These are phyloP conservation scores for Salvelinus fontinalis DNA, from an alignment of 2,113 vertebrate species.

Conservation along the genomic window DNA sequence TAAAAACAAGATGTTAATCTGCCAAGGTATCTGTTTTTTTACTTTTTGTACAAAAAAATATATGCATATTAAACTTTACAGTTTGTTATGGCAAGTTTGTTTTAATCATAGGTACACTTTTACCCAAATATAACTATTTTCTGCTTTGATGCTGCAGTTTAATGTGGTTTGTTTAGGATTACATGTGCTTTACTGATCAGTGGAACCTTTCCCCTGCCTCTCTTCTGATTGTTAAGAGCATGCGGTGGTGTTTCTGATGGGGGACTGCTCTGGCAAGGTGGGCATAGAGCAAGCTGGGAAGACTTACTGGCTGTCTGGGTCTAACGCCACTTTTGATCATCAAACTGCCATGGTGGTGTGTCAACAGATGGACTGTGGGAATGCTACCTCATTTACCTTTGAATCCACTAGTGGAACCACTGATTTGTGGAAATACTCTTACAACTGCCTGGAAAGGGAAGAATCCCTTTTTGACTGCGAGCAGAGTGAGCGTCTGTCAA, in stretches of 20 bases:
- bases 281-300: not conserved
- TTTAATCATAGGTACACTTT: too few relatives aligned
- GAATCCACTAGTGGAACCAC: too few relatives aligned
- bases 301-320: conserved; percentile 7
- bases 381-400: not conserved
- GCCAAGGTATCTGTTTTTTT: not conserved
- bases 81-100: too few relatives aligned
- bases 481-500: too few relatives aligned
- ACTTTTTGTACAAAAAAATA: not conserved
- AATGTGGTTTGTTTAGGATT: too few relatives aligned
- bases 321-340: not conserved
- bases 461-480: conserved; percentile 17
- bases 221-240: conserved; percentile 18
- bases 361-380: conserved; percentile 22
- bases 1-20: not conserved
- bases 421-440: not conserved
- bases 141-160: too few relatives aligned
- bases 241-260: conserved; percentile 21
- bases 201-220: not conserved
- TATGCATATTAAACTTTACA: too few relatives aligned
- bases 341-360: conserved; percentile 12
- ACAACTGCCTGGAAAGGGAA: conserved; percentile 16
- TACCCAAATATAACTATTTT: too few relatives aligned
- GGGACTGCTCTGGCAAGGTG: conserved; percentile 32
- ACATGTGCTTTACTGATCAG: too few relatives aligned